Conservation (phyloP, 2,797 vertebrate genomes). For the Takifugu ocellatus region DNA sequence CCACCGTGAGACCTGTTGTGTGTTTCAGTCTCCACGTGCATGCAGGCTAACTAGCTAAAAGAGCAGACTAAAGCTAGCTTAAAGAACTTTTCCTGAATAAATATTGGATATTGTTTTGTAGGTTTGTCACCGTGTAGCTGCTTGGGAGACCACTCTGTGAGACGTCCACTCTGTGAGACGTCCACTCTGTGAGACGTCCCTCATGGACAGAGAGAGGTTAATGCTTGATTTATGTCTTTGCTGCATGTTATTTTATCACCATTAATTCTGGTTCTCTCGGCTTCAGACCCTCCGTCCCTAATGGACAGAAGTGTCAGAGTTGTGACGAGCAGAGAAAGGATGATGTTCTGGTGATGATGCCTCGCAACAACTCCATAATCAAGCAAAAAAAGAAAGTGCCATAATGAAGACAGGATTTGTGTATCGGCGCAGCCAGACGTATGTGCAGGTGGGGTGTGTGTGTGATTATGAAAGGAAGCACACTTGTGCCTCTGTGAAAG, state of each 20-base stretch:
- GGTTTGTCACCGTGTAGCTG: neutral
- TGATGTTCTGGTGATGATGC: conserved; percentile 39
- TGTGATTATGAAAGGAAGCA: conserved; percentile 2
- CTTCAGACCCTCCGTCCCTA: conserved; percentile 20
- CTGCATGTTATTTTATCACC: conserved; percentile 22
- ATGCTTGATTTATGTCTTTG: conserved; percentile 57
- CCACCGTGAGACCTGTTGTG: neutral
- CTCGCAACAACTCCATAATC: conserved; percentile 51
- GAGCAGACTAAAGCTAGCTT: too few species aligned
- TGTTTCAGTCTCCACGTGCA: too few species aligned
- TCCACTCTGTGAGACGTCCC: too few species aligned
- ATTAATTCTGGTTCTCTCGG: conserved; percentile 19
- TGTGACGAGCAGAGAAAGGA: conserved; percentile 22
- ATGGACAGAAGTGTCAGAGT: conserved; percentile 37
- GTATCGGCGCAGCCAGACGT: conserved; percentile 18
- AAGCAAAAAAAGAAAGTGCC: conserved; percentile 43
- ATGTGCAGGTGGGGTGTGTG: conserved; percentile 5
- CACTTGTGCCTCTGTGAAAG: conserved; percentile 21
- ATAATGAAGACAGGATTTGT: conserved; percentile 46
- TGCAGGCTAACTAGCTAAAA: too few species aligned
- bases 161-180: too few species aligned
- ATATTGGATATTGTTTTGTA: neutral
- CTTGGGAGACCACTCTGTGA: too few species aligned
- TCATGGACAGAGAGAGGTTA: conserved; percentile 8
- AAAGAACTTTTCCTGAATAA: too few species aligned